A percentile compares a stretch with the other conserved stretches of the same genome.
These are phyloP conservation scores for Azemiops feae DNA, from an alignment of 2,113 vertebrate species.

Conservation along the genomic window DNA sequence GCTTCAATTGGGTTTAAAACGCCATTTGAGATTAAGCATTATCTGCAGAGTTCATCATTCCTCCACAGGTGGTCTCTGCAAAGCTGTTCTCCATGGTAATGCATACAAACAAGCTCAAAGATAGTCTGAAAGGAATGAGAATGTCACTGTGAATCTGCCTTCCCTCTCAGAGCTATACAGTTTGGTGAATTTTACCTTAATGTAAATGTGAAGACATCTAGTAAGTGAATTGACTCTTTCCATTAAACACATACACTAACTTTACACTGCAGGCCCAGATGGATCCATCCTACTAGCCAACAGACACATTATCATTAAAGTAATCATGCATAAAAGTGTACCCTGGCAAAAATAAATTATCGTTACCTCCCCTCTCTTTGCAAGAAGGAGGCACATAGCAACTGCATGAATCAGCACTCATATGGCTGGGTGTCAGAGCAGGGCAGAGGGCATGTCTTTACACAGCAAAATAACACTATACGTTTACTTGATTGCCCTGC, in stretches of 20 bases:
- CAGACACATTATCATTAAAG: neutral
- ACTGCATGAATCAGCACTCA: neutral
- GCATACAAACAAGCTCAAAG: conserved; percentile 28
- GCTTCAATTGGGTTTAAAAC: conserved; percentile 24
- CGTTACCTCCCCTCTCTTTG: neutral
- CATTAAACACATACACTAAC: neutral
- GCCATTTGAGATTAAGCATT: conserved; percentile 30
- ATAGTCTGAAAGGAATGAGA: conserved; percentile 7
- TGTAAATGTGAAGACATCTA: neutral
- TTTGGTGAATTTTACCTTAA: neutral
- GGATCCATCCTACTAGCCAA: neutral
- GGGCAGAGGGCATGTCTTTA: neutral
- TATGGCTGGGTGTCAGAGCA: neutral
- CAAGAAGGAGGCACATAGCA: neutral
- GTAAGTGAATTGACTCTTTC: neutral
- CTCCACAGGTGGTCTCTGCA: conserved; percentile 15
- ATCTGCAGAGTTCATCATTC: conserved; percentile 33
- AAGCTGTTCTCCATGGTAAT: conserved; percentile 24
- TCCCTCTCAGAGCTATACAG: neutral
- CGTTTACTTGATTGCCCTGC: neutral
- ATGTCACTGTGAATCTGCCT: conserved; percentile 9
- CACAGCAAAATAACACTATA: neutral
- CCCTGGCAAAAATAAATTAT: neutral
- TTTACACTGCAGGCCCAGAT: neutral
- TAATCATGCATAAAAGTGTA: neutral